Evolutionary conservation across 2,113 vertebrate genomes (phyloP).

Genomic region (Crypturellus undulatus): DNA sequence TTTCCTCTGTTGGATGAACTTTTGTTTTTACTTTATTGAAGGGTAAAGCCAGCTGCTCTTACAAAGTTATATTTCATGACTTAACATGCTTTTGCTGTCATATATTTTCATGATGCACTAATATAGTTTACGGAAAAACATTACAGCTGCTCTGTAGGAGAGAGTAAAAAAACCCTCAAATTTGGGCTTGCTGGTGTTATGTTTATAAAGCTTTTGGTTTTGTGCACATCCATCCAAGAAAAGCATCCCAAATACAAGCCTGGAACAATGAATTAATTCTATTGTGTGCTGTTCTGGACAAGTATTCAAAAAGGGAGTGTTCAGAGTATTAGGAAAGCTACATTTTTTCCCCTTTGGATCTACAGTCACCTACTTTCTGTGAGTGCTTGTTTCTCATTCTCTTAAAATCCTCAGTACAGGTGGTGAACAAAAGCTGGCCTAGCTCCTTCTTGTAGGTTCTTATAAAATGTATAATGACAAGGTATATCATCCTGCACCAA

Average conservation of each 20-base stretch:
- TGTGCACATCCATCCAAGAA: background rate
- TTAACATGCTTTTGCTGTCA: background rate
- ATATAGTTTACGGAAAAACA: background rate
- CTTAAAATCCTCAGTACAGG: background rate
- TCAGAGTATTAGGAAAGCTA: background rate
- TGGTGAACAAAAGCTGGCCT: background rate
- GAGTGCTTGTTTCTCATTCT: background rate
- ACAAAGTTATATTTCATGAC: background rate
- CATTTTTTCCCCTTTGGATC: background rate
- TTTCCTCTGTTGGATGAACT: background rate
- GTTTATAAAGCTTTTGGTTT: background rate
- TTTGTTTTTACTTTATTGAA: background rate
- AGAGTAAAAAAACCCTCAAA: background rate
- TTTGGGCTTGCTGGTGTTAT: background rate
- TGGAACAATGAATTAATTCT: conserved; percentile 12
- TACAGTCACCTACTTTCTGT: background rate
- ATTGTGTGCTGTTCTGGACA: background rate
- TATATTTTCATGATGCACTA: background rate
- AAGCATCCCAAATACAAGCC: background rate
- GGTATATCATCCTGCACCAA: background rate
- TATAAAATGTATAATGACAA: accelerated
- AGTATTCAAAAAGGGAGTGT: background rate
- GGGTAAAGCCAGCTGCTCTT: background rate
- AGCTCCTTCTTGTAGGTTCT: background rate
- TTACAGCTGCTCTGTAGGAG: background rate